These are phyloP conservation scores for Acromyrmex echinatior DNA, from an alignment of 1,140 invertebrate species.

Conservation along the genomic window DNA sequence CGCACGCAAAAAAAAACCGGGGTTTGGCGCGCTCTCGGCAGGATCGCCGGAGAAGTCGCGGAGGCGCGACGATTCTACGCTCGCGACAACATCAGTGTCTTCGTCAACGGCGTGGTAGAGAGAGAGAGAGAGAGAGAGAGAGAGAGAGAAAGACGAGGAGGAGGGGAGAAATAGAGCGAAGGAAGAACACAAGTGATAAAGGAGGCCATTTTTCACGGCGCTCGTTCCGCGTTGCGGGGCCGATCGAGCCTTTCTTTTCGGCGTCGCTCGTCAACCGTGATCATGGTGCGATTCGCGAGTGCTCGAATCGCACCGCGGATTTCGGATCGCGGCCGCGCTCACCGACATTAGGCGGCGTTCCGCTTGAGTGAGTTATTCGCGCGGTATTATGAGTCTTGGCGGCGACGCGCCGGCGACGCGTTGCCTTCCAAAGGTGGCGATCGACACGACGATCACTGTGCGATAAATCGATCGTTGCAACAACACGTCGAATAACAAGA, in stretches of 20 bases:
- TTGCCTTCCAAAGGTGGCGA: slow-evolving; percentile 10
- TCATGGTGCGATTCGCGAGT: slow-evolving; percentile 35
- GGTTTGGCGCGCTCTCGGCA: slow-evolving; percentile 5
- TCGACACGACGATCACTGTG: neutral
- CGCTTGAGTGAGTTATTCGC: slow-evolving; percentile 4
- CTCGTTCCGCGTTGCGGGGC: neutral
- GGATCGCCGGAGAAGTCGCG: neutral
- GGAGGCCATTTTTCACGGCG: slow-evolving; percentile 26
- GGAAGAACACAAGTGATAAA: neutral
- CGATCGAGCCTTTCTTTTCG: too few species aligned
- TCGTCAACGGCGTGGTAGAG: neutral
- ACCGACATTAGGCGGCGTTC: slow-evolving; percentile 4
- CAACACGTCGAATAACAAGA: neutral
- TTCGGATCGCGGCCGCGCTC: slow-evolving; percentile 17
- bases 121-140: slow-evolving; percentile 16
- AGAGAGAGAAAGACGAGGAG: neutral
- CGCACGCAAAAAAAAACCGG: neutral
- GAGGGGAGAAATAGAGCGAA: slow-evolving; percentile 12
- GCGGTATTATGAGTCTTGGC: neutral
- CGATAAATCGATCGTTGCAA: slow-evolving; percentile 4
- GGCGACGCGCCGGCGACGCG: neutral
- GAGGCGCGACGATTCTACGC: slow-evolving; percentile 35
- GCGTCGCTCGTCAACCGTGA: neutral
- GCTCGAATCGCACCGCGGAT: slow-evolving; percentile 24
- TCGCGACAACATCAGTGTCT: slow-evolving; percentile 48